phyloP scores from a whole-genome alignment of 2,113 vertebrate species.

The Jacana jacana region DNA sequence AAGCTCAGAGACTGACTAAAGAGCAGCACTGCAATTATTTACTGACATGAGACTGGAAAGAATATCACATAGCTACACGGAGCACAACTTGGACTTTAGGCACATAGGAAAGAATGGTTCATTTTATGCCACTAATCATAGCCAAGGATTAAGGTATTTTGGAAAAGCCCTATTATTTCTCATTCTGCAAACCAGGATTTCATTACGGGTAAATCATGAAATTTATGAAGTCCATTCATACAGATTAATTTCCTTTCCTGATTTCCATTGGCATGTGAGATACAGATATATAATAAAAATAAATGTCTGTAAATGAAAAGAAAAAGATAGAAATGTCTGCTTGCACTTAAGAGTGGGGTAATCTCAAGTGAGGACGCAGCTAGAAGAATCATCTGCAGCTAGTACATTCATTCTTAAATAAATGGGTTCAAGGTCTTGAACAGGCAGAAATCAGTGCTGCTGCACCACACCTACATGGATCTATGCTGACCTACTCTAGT shows the following conservation, averaged over 20 bases:
- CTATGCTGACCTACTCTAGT: neutral
- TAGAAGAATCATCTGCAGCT: neutral
- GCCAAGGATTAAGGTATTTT: conserved; percentile 62
- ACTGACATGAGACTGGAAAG: conserved; percentile 54
- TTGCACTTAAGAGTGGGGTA: neutral
- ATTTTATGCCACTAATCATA: conserved; percentile 51
- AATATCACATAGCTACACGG: conserved; percentile 31
- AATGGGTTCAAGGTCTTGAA: neutral
- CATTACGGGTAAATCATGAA: conserved; percentile 40
- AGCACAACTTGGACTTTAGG: conserved; percentile 30
- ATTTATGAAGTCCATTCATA: conserved; percentile 30
- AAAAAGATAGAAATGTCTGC: neutral
- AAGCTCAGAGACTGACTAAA: conserved; percentile 32
- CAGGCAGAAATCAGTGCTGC: neutral
- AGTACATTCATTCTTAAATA: neutral
- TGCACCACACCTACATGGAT: neutral
- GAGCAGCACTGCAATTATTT: conserved; percentile 35
- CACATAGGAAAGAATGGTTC: conserved; percentile 50
- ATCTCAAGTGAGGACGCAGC: neutral
- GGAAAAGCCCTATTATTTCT: conserved; percentile 53
- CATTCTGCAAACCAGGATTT: conserved; percentile 37
- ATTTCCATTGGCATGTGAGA: conserved; percentile 26
- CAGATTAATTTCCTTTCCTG: conserved; percentile 31
- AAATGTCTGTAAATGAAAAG: neutral
- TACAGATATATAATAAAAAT: neutral